phyloP scores from a whole-genome alignment of 2,797 vertebrate genomes.

The Typhlichthys eigenmanni region DNA sequence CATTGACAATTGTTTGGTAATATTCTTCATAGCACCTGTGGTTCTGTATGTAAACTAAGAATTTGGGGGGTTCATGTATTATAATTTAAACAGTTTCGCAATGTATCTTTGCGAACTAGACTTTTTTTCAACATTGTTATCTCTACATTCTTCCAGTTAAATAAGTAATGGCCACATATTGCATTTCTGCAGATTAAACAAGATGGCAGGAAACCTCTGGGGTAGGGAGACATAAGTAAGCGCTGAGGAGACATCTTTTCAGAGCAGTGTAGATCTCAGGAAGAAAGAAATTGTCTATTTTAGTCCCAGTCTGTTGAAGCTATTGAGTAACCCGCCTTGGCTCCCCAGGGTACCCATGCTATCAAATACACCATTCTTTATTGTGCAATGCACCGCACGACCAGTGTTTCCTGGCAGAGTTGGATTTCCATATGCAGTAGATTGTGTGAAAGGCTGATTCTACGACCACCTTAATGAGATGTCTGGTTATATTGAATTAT shows the following conservation, averaged over 20 bases:
- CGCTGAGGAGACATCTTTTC: slow-evolving; percentile 75
- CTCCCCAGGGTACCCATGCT: slow-evolving; percentile 62
- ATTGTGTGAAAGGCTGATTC: slow-evolving; percentile 13
- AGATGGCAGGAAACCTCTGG: slow-evolving; percentile 70
- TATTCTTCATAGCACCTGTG: no score
- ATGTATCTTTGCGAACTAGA: neutral
- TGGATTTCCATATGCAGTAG: slow-evolving; percentile 31
- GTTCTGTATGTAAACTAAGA: no score
- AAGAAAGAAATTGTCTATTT: slow-evolving; percentile 74
- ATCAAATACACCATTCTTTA: slow-evolving; percentile 59
- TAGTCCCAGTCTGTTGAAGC: slow-evolving; percentile 70
- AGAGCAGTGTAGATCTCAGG: slow-evolving; percentile 66
- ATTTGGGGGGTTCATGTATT: no score
- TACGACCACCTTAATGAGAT: no score
- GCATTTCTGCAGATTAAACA: slow-evolving; percentile 72
- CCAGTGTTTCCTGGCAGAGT: slow-evolving; percentile 65
- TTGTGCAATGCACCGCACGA: slow-evolving; percentile 63
- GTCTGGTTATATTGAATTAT: no score
- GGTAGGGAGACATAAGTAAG: slow-evolving; percentile 59
- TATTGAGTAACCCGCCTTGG: slow-evolving; percentile 75
- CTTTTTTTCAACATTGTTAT: neutral
- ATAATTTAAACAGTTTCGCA: neutral
- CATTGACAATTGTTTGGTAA: no score
- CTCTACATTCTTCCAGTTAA: slow-evolving; percentile 41
- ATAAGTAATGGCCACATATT: slow-evolving; percentile 53